Base-by-base conservation (phyloP, 2,113 vertebrate species). In the Esox niger region DNA sequence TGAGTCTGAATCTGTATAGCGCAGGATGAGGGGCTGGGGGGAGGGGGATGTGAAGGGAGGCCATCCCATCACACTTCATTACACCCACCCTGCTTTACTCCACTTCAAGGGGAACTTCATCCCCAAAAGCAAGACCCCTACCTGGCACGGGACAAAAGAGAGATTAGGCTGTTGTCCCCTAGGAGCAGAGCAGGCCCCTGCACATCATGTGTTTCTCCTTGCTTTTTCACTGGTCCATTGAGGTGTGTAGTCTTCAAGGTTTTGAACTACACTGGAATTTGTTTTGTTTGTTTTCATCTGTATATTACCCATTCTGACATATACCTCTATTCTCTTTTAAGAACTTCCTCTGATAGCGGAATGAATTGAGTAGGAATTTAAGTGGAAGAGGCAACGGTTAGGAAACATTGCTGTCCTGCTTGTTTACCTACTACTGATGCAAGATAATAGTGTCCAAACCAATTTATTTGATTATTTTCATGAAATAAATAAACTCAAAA, bases 81-180 rank as follows among this genome's bases (percentile, higher is more conserved):
- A 68, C 23, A 3, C 66, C 66, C 56, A 43, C 56, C 66, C 55
- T 68, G 56, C 25, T 29, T 68, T 56, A 35, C 66, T 59, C 35
- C 20, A 49, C 57, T 21, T 59, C 57, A 56, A 68, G 57, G 66
- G 66, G 66, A 43, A 68, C 57, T 25, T 68, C 57, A 56, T 30
- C 43, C 66, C 66, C 55, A 29, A 32, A 54, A 47, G 66, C 55
- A 9, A 58, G 55, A 43, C 66, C 66, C 66, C 66, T 68, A 59
- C 66, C 66, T 68, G 33, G 15, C 27, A 25, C 25, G 15, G 35
- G 55, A 68, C 66, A 68, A 68, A 23, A 56, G 66, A 46, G 35
- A 68, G 66, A 68, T 68, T 68, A 68, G 56, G 20, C 23, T 4
- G n/a, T 5, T 25, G 33, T 31, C 55, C 26, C 11, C 33, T 27